phyloP scores from a whole-genome alignment of 1,140 invertebrate species.

The Scylla paramamosain region DNA sequence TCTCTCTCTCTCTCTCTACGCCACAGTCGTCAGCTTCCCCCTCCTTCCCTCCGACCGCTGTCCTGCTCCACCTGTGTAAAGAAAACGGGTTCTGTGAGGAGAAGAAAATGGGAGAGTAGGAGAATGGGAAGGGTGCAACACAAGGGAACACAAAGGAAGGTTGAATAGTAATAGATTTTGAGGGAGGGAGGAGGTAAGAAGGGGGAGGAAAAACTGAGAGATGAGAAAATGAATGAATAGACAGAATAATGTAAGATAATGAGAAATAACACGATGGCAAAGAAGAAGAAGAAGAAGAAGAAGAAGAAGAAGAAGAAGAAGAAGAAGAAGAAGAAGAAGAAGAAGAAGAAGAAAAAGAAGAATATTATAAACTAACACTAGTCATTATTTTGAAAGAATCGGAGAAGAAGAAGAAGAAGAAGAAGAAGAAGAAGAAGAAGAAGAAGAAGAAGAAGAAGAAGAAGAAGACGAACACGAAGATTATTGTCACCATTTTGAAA shows the following conservation, averaged over 20 bases:
- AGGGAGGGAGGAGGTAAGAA: background rate
- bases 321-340: background rate
- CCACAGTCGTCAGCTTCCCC: conserved; percentile 68
- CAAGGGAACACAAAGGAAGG: background rate
- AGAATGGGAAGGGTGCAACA: background rate
- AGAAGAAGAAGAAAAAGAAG: background rate
- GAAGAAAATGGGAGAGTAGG: background rate
- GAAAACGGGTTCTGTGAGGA: background rate
- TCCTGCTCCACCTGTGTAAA: conserved; percentile 60
- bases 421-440: background rate
- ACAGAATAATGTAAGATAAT: too few relatives aligned
- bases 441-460: background rate
- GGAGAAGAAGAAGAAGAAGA: conserved; percentile 15
- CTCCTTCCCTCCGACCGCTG: conserved; percentile 42
- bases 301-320: background rate
- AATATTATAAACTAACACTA: background rate
- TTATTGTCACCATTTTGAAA: background rate
- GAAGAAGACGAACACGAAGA: background rate
- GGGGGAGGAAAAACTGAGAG: background rate
- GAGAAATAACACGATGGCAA: too few relatives aligned
- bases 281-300: background rate
- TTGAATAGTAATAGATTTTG: background rate
- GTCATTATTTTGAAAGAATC: background rate
- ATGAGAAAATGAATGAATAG: background rate
- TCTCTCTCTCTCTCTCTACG: conserved; percentile 15